Evolutionary conservation across 2,888 invertebrate species (phyloP).

Genomic region (Schizaphis graminum): DNA sequence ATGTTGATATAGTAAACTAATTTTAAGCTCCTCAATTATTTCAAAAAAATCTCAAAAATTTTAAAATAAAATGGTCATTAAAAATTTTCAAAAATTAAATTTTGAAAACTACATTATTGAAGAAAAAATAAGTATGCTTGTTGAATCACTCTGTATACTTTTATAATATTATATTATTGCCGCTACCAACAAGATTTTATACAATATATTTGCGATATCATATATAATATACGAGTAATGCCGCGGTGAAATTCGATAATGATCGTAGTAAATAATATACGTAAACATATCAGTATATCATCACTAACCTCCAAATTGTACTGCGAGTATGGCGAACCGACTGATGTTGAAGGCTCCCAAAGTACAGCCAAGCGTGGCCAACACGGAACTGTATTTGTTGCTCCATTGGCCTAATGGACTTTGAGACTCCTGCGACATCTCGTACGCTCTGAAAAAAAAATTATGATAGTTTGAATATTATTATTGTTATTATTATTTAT

Average conservation of each 20-base stretch:
- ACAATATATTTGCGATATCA: background rate
- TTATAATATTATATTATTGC: background rate
- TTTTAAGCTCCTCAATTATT: no score
- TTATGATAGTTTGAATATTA: background rate
- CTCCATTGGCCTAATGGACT: conserved; percentile 78
- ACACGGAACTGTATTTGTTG: conserved; percentile 81
- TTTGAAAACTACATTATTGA: no score
- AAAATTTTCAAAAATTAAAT: no score
- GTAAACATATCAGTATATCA: background rate
- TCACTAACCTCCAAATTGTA: conserved; percentile 84
- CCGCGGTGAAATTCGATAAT: background rate
- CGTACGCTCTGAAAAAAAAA: conserved; percentile 73
- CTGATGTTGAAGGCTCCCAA: conserved; percentile 90
- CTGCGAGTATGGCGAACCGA: conserved; percentile 86
- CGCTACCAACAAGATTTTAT: background rate
- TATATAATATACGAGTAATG: background rate
- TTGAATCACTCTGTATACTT: background rate
- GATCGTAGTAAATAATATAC: background rate
- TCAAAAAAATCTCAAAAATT: no score
- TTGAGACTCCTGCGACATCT: conserved; percentile 72
- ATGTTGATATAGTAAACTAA: no score
- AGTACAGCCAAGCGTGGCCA: conserved; percentile 88
- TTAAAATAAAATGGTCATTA: no score
- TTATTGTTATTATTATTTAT: background rate
- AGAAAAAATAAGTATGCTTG: no score